Conservation (phyloP, 2,888 invertebrate genomes). For the Caradrina kadenii region DNA sequence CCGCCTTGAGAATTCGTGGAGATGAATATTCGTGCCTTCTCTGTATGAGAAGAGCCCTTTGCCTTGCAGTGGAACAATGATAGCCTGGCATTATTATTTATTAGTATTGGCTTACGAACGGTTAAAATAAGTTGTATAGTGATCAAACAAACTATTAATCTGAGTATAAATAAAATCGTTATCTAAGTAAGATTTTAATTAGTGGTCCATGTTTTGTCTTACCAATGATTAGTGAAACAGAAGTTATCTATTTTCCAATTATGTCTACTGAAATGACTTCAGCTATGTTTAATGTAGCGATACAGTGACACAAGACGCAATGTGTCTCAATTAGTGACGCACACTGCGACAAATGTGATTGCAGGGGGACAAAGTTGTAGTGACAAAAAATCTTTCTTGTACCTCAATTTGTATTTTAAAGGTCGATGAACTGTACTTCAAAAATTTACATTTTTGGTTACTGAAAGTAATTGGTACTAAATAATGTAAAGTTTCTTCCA, state of each 20-base stretch:
- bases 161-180: background rate
- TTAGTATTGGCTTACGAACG: too few species aligned
- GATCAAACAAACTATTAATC: too few species aligned
- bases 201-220: slow-evolving; percentile 1
- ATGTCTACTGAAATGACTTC: slow-evolving; percentile 59
- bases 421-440: slow-evolving; percentile 32
- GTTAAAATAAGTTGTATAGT: too few species aligned
- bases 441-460: slow-evolving; percentile 1
- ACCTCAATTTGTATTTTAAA: slow-evolving; percentile 25
- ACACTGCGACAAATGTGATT: slow-evolving; percentile 69
- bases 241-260: slow-evolving; percentile 48
- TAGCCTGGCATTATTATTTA: too few species aligned
- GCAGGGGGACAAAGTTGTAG: slow-evolving; percentile 69
- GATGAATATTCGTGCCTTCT: too few species aligned
- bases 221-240: slow-evolving; percentile 28
- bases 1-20: too few species aligned
- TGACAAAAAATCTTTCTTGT: slow-evolving; percentile 24
- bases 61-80: too few species aligned
- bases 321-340: slow-evolving; percentile 87
- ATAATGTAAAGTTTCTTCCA: background rate
- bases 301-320: slow-evolving; percentile 71
- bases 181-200: slow-evolving; percentile 17
- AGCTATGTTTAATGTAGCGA: slow-evolving; percentile 76
- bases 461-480: background rate
- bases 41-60: too few species aligned